Percentiles rank a stretch among this genome's conserved stretches.
These are phyloP conservation scores for Eospalax fontanierii DNA, from an alignment of 2,797 vertebrate genomes.

Conservation along the genomic window DNA sequence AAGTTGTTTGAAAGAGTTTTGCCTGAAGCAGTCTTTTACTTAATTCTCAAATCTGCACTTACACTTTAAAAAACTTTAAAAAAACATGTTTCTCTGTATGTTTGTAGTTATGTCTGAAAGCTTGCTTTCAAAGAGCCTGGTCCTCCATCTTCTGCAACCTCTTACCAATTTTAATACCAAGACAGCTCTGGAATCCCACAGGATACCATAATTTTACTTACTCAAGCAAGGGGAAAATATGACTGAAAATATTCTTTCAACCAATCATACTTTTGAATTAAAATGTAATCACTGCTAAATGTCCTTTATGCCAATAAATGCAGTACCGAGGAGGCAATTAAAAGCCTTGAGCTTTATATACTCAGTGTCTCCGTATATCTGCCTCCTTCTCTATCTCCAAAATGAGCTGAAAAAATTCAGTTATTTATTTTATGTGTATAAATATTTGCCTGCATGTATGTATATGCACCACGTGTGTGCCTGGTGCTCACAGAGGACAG, in stretches of 20 bases:
- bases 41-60: constrained; percentile 69
- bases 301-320: background rate
- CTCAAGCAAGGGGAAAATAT: background rate
- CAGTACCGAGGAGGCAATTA: background rate
- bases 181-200: constrained; percentile 39
- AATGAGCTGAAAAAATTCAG: no score
- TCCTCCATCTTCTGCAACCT: background rate
- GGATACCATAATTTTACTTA: background rate
- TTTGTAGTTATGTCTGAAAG: constrained; percentile 39
- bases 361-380: background rate
- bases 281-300: constrained; percentile 28
- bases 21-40: background rate
- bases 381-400: background rate
- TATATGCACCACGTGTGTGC: no score
- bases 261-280: background rate
- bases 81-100: constrained; percentile 46
- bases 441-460: no score
- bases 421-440: no score
- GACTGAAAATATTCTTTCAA: constrained; percentile 29
- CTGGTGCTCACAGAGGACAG: no score
- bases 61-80: background rate
- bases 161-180: constrained; percentile 34
- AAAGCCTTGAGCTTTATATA: constrained; percentile 1
- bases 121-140: background rate
- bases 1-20: constrained; percentile 66